phyloP scores from a whole-genome alignment of 2,797 vertebrate genomes.

The Scarus forsteni region DNA sequence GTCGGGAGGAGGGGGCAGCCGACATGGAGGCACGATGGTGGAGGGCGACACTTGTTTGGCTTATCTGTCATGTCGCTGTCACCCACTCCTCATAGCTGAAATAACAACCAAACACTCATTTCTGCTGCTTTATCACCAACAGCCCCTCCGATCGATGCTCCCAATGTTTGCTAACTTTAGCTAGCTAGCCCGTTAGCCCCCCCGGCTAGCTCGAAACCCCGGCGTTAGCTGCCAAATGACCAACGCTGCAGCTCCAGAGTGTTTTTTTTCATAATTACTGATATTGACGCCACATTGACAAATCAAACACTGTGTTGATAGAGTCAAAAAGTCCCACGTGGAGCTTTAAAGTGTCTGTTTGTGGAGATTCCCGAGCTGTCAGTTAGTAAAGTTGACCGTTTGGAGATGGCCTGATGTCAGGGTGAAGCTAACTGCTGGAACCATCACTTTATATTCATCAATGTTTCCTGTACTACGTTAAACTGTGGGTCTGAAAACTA shows the following conservation, averaged over 20 bases:
- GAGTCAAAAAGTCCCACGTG: background rate
- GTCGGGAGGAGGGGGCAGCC: conserved; percentile 52
- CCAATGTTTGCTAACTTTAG: conserved; percentile 49
- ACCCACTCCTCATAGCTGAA: accelerated
- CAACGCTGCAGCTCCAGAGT: background rate
- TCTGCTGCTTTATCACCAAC: background rate
- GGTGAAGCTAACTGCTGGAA: too few relatives aligned
- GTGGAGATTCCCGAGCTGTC: conserved; percentile 26
- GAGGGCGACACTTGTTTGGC: conserved; percentile 47
- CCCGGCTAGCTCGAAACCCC: conserved; percentile 46
- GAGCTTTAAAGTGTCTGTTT: background rate
- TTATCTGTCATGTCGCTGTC: conserved; percentile 4
- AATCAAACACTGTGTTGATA: too few relatives aligned
- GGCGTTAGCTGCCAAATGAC: conserved; percentile 23
- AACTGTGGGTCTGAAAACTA: too few relatives aligned
- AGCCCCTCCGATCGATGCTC: too few relatives aligned
- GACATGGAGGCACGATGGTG: conserved; percentile 33
- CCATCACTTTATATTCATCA: too few relatives aligned
- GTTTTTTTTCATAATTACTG: background rate
- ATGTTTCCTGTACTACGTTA: too few relatives aligned
- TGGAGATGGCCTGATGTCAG: conserved; percentile 14
- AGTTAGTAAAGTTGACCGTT: conserved; percentile 57
- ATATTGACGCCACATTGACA: too few relatives aligned
- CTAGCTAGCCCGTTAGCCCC: conserved; percentile 54
- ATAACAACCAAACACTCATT: background rate